Evolutionary conservation across 2,797 vertebrate species (phyloP).

Genomic region (Tokudaia muenninki): DNA sequence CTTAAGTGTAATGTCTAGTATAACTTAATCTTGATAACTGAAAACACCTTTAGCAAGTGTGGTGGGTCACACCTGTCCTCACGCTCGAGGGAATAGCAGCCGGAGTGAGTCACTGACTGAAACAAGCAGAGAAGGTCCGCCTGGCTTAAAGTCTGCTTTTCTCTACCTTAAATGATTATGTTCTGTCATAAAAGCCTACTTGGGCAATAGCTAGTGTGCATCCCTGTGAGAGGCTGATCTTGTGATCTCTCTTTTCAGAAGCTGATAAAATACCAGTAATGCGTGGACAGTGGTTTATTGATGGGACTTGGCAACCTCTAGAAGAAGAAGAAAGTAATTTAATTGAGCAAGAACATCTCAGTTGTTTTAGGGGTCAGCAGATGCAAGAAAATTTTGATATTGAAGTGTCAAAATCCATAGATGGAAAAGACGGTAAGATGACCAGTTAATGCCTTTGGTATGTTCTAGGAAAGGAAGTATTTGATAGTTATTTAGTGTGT

Average conservation of each 20-base stretch:
- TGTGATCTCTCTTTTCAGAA: constrained; percentile 88
- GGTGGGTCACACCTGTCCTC: not conserved
- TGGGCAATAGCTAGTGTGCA: not conserved
- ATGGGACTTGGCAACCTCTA: constrained; percentile 97
- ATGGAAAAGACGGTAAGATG: constrained; percentile 97
- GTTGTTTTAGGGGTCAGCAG: constrained; percentile 94
- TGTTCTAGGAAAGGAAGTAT: constrained; percentile 23
- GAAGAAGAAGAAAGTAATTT: constrained; percentile 98
- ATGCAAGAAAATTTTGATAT: constrained; percentile 95
- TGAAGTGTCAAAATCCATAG: constrained; percentile 94
- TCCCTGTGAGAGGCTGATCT: not conserved
- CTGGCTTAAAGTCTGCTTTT: not conserved
- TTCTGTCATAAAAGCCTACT: constrained; percentile 24
- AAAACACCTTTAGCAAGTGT: not conserved
- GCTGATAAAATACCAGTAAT: constrained; percentile 97
- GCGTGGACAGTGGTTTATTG: constrained; percentile 99
- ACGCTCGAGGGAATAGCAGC: not conserved
- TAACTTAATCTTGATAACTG: not conserved
- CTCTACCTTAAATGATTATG: not conserved
- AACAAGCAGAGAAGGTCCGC: not conserved
- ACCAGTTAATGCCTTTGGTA: constrained; percentile 48
- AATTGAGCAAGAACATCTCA: constrained; percentile 96
- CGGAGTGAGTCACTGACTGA: not conserved
- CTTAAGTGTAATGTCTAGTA: not conserved
- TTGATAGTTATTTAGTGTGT: constrained; percentile 32